Evolutionary conservation across 2,888 invertebrate genomes (phyloP), one percentile per base, ranked within the genome.

Genomic region (Diaphora mendica): DNA sequence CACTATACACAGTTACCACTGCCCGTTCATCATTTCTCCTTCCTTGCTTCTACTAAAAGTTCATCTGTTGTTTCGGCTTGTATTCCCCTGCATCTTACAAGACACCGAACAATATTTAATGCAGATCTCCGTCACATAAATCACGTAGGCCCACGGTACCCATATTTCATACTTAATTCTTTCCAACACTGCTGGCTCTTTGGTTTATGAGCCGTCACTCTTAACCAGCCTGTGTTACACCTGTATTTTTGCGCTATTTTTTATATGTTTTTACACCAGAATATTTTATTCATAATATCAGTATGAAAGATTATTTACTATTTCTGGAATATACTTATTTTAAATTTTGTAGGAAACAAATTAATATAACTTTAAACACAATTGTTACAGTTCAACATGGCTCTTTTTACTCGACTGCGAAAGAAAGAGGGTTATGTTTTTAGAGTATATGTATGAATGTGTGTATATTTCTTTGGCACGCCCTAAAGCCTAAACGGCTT

Each of bases 81-180:
- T 72, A 71, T 74, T 75, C 81, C 80, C 83, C 77, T 76, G 80
- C 75, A 81, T 44, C 66, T 72, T 70, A 76, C 73, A 70, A 77
- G 72, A 75, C 85, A 85, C 84, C 80, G 79, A 85, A 88, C 88
- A 89, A 88, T 89, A 89, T 90, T 90, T 89, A 89, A 85, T 89
- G 87, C 86, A 88, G 90, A 91, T 93, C 89, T 91, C 90, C 88
- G 91, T 83, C 89, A 85, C 91, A 93, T 96, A 96, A 96, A 96
- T 96, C 95, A 95, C 84, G 85, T 90, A 90, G 91, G 91, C 93
- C 92, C 87, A 88, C 89, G 93, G 91, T 90, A 90, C 91, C 92
- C 93, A 95, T 96, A 95, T 95, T 95, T 96, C 94, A 95, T 95
- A 94, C 91, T 96, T 95, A 96, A 95, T 95, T 95, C 95, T 95